Evolutionary conservation across 1,140 invertebrate species (phyloP), one percentile per base, ranked within the genome.

Genomic region (Luehdorfia chinensis): DNA sequence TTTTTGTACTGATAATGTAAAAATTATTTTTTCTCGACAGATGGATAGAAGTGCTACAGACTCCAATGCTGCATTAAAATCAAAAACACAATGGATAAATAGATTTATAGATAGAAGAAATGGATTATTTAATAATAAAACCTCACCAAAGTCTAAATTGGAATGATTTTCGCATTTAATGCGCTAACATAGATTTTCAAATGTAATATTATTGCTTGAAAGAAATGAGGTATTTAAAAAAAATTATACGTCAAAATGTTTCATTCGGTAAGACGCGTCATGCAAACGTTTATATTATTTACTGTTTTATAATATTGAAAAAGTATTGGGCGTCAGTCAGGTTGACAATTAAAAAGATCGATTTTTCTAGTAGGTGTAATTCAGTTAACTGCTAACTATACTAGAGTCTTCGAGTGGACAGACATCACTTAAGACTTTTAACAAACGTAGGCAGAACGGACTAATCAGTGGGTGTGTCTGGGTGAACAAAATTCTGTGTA

Each of bases 1-100:
- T n/a, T n/a, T n/a, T n/a, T n/a, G n/a, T n/a, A n/a, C n/a, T n/a
- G n/a, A n/a, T n/a, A n/a, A n/a, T n/a, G n/a, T n/a, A n/a, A n/a
- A n/a, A n/a, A n/a, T n/a, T n/a, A 16, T 2, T 25, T 7, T 41
- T 28, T 43, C 9, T 28, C 44, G 47, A 21, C 70, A 84, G 79
- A 12, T 84, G 79, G 79, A 74, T 65, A 23, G 75, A 84, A 65
- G 75, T 76, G 7, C 59, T 84, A 4, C 72, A 69, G 43, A 74
- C 74, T 1, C 64, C 77, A 21, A 79, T 74, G 65, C 30, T 65
- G 50, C 65, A 58, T 21, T 56, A 25, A 43, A 43, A 8, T 1
- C 16, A 41, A 14, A 21, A 61, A 37, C 34, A 63, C 47, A 56
- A 55, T 18, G 55, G 47, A 57, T 11, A 37, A 3, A 31, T 6